Base-by-base conservation (phyloP, 64 coral and sea anemone genomes). In the Anthopleura sola region DNA sequence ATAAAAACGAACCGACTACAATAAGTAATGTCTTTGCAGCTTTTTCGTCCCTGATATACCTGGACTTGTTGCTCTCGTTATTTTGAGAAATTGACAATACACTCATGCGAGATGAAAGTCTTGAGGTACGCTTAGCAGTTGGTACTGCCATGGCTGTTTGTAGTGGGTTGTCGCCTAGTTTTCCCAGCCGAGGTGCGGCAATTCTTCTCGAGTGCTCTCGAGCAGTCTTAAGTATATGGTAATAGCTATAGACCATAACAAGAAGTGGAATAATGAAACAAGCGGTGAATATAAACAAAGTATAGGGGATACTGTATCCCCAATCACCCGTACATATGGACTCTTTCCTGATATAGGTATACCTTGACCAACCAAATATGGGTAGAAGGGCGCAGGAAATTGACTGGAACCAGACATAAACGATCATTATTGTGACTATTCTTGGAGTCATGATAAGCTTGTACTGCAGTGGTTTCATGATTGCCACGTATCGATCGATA, bases 311-410 rank as follows among this genome's bases (percentile, higher is more conserved):
- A 39, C 87, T 79, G 24, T 58, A n/a, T 20, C 88, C 86, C 95
- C 95, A 98, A 51, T 98, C 78, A 19, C 80, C 88, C 21, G 95
- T 94, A 69, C 95, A 98, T 40, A 94, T 93, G 7, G 92, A 97
- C 81, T 97, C 94, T 66, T 97, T 97, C 14, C 37, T 83, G n/a
- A 97, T 97, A 24, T 92, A 97, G 0, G 90, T 93, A 53, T 97
- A 97, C 1, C 75, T 83, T 3, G 90, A 92, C 94, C 94, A 97
- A 20, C 94, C 94, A 13, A 97, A 53, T 5, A 97, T 69, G 33
- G 94, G 94, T 16, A 97, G 46, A 4, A 87, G 75, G 4, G 90
- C 90, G 68, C 90, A 92, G 7, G 76, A 44, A 76, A 95, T 81
- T 2, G 94, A 89, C 69, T 95, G 94, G 13, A 89, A 15, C 94